Conservation (phyloP, 2,113 vertebrate species). For the Stictonetta naevosa region DNA sequence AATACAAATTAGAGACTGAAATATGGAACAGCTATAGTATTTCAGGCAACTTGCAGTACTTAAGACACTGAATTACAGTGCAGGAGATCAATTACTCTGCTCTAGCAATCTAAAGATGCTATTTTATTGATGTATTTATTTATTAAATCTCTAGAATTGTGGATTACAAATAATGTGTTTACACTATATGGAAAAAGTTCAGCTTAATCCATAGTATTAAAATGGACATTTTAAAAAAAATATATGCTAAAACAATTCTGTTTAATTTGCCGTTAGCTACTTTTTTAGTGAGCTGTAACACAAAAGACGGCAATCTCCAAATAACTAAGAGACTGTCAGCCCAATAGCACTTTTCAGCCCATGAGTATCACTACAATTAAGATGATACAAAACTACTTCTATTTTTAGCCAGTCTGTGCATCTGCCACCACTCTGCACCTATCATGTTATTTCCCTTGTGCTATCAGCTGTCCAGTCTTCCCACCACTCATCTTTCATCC, state of each 20-base stretch:
- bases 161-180: not conserved
- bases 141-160: not conserved
- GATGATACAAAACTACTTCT: not conserved
- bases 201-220: not conserved
- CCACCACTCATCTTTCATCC: not conserved
- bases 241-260: not conserved
- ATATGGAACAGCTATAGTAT: not conserved
- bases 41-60: not conserved
- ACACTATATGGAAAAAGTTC: not conserved
- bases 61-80: not conserved
- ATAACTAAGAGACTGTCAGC: not conserved
- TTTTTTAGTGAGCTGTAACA: not conserved
- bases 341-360: not conserved
- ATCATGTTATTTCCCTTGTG: not conserved
- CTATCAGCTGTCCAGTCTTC: not conserved
- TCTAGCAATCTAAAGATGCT: not conserved
- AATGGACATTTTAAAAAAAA: not conserved
- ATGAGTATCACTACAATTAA: not conserved
- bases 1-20: not conserved
- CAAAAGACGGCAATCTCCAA: not conserved
- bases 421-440: not conserved
- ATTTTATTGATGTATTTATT: not conserved
- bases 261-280: not conserved
- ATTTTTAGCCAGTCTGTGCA: not conserved
- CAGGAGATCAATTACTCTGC: not conserved